These are phyloP conservation scores for Drosophila varians DNA, from an alignment of 1,140 invertebrate genomes.

Conservation along the genomic window DNA sequence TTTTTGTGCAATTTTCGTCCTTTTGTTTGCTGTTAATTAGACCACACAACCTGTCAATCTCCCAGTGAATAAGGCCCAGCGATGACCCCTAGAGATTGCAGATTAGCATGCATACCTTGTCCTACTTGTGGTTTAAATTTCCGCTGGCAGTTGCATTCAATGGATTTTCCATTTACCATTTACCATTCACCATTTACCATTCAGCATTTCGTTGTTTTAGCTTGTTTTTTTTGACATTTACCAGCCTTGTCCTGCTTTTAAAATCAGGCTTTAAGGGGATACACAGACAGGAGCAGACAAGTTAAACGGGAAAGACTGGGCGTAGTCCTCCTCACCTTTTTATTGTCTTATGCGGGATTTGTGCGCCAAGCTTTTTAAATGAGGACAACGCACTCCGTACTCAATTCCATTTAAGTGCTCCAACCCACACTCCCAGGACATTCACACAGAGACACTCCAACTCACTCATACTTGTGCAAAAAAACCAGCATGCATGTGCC, in stretches of 20 bases:
- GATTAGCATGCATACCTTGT: slow-evolving; percentile 30
- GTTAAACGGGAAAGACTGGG: neutral
- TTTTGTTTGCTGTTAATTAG: slow-evolving; percentile 55
- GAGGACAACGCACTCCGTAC: slow-evolving; percentile 68
- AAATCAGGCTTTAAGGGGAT: slow-evolving; percentile 53
- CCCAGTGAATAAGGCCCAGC: neutral
- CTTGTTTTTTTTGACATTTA: slow-evolving; percentile 22
- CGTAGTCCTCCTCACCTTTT: slow-evolving; percentile 42
- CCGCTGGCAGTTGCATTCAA: slow-evolving; percentile 7
- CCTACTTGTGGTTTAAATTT: slow-evolving; percentile 21
- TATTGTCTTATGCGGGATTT: slow-evolving; percentile 72
- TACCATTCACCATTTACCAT: no score
- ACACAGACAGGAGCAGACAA: slow-evolving; percentile 10
- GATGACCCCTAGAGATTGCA: slow-evolving; percentile 4
- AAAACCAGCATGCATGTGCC: neutral
- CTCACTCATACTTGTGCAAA: neutral
- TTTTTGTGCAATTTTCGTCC: slow-evolving; percentile 8
- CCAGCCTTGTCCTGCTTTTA: slow-evolving; percentile 26
- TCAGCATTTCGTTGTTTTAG: neutral
- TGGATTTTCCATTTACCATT: neutral
- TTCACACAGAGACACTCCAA: neutral
- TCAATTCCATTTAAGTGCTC: slow-evolving; percentile 73
- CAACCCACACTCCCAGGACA: slow-evolving; percentile 3
- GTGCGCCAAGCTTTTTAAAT: slow-evolving; percentile 58
- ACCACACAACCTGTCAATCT: slow-evolving; percentile 49